Base-by-base conservation (phyloP, 1,140 invertebrate species). In the Drosophila simulans region DNA sequence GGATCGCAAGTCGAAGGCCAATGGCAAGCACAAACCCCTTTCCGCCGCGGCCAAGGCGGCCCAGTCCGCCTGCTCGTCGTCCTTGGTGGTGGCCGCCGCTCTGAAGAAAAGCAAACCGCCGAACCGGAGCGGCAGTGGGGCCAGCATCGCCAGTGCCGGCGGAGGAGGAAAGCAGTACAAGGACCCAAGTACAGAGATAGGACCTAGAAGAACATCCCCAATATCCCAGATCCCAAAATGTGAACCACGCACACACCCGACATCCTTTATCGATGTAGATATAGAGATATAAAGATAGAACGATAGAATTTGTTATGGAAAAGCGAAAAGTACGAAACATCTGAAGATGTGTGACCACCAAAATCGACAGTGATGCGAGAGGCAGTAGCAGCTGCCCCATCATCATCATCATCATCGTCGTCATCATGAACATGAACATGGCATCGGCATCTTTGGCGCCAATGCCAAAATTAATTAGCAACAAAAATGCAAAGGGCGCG, bases 391-490 rank as follows among this genome's bases (percentile, higher is more conserved):
- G 64, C 64, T 52, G 45, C 60, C 45, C 46, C 45, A 59, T 27
- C 51, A 53, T 51, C 49, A 60, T 64, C n/a, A n/a, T 17, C 40
- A 59, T 13, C 20, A 37, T 13, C 27, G 13, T 17, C 22, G 31
- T 45, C 22, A 58, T 62, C 57, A 65, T 11, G 15, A 39, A 22
- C n/a, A 10, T 15, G 46, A 22, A 0, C 22, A 27, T 48, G 13
- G 13, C 39, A 27, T 22, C 3, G 22, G 15, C 37, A 49, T 56
- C 75, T 88, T 49, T 83, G 77, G 79, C 68, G 72, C 79, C 74
- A 76, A 88, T 88, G 83, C 83, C 84, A 88, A 88, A 69, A 88
- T 80, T 80, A 89, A 88, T 88, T 88, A 88, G 81, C 52, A 58
- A 62, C 42, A 54, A 27, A 76, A 42, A 40, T n/a, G 15, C 8